phyloP scores from a whole-genome alignment of 1,140 invertebrate genomes.

The Zophobas atratus region DNA sequence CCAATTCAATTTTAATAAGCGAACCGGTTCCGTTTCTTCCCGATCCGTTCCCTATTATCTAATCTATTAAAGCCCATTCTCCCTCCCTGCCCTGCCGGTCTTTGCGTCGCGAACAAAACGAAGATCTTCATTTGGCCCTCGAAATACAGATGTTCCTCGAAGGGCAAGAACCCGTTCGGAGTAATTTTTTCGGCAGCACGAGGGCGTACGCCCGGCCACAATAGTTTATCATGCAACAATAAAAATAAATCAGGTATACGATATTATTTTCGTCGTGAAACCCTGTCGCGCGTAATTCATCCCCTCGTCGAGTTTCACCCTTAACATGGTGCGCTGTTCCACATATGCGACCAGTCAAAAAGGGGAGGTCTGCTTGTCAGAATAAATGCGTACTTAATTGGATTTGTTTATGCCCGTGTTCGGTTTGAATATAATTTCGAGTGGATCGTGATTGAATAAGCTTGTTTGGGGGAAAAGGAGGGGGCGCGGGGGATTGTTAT shows the following conservation, averaged over 20 bases:
- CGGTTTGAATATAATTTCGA: conserved; percentile 62
- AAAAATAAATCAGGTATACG: conserved; percentile 37
- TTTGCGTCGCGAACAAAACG: no score
- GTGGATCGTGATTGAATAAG: conserved; percentile 61
- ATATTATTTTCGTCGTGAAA: conserved; percentile 42
- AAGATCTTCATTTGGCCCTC: no score
- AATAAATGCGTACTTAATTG: conserved; percentile 62
- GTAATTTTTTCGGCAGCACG: conserved; percentile 12
- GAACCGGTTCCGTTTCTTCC: no score
- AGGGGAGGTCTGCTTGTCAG: conserved; percentile 57
- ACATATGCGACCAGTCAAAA: conserved; percentile 60
- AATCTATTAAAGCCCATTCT: no score
- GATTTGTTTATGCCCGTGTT: conserved; percentile 61
- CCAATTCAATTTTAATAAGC: no score
- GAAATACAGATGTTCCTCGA: no score
- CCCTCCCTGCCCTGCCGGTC: no score
- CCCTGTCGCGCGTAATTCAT: conserved; percentile 49
- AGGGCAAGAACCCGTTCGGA: no score
- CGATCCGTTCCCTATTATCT: no score
- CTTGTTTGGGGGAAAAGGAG: conserved; percentile 50
- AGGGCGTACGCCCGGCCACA: conserved; percentile 1
- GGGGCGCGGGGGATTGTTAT: conserved; percentile 54
- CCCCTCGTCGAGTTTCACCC: conserved; percentile 37
- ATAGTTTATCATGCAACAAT: conserved; percentile 35
- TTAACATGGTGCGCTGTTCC: conserved; percentile 43